Evolutionary conservation across 2,888 invertebrate genomes (phyloP).

Genomic region (Papilio demoleus): DNA sequence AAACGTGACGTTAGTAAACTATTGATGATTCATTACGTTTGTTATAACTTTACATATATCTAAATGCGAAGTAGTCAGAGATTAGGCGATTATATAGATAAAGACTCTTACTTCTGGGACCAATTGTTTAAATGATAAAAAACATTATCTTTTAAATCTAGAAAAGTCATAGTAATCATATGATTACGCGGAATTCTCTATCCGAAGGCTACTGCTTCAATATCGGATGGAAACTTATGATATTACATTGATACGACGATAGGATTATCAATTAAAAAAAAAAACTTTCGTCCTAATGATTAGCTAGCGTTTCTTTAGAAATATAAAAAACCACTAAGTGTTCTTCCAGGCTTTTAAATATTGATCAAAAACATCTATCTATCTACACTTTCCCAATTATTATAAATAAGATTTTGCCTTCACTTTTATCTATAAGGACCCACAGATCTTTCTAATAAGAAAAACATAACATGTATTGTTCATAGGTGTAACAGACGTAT

Average conservation of each 20-base stretch:
- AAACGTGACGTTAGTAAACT: constrained; percentile 21
- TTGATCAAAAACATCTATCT: too few relatives aligned
- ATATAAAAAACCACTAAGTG: too few relatives aligned
- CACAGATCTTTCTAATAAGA: too few relatives aligned
- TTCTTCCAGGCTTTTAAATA: too few relatives aligned
- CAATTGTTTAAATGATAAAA: not conserved
- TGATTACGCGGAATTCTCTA: constrained; percentile 16
- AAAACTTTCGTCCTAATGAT: too few relatives aligned
- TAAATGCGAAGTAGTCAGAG: constrained; percentile 10
- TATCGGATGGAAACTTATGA: not conserved
- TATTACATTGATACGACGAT: not conserved
- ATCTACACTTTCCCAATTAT: too few relatives aligned
- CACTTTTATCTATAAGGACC: too few relatives aligned
- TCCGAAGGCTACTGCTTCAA: constrained; percentile 7
- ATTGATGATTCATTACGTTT: constrained; percentile 8
- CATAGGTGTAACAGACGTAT: too few relatives aligned
- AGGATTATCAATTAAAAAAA: too few relatives aligned
- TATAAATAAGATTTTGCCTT: too few relatives aligned
- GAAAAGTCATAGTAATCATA: not conserved
- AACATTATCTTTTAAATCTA: constrained; percentile 3
- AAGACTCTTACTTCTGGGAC: constrained; percentile 3
- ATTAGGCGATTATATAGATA: constrained; percentile 21
- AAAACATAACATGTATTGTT: too few relatives aligned
- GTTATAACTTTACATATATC: constrained; percentile 4
- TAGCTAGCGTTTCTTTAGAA: too few relatives aligned